These are phyloP conservation scores for Cheilosia vulpina DNA, from an alignment of 2,888 invertebrate genomes.

Conservation along the genomic window DNA sequence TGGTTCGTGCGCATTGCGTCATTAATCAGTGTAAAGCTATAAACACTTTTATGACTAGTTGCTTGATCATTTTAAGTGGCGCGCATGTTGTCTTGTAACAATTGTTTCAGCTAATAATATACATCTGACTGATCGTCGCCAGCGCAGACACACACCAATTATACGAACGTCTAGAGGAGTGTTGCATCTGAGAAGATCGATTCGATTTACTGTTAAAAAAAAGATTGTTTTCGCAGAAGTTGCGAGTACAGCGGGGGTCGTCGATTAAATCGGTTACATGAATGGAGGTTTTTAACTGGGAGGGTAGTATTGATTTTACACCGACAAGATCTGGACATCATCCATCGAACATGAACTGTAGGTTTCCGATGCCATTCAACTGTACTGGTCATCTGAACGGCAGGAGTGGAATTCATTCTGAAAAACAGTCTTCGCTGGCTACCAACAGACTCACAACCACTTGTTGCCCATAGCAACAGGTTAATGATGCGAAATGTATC, in stretches of 20 bases:
- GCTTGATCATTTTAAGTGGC: not conserved
- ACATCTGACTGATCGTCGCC: not conserved
- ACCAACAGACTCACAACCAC: not conserved
- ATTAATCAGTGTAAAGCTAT: not conserved
- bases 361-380: not conserved
- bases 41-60: not conserved
- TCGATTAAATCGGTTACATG: too few relatives aligned
- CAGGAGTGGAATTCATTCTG: not conserved
- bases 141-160: not conserved
- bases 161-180: not conserved
- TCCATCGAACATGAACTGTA: too few relatives aligned
- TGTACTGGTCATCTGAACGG: not conserved
- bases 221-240: not conserved
- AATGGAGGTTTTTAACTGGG: too few relatives aligned
- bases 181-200: not conserved
- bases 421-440: not conserved
- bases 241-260: not conserved
- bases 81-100: not conserved
- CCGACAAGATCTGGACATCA: too few relatives aligned
- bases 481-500: not conserved
- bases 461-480: not conserved
- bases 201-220: not conserved
- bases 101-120: conserved; percentile 5
- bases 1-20: not conserved
- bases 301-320: too few relatives aligned